These are phyloP conservation scores for Plotosus lineatus DNA, from an alignment of 2,113 vertebrate genomes.

Conservation along the genomic window DNA sequence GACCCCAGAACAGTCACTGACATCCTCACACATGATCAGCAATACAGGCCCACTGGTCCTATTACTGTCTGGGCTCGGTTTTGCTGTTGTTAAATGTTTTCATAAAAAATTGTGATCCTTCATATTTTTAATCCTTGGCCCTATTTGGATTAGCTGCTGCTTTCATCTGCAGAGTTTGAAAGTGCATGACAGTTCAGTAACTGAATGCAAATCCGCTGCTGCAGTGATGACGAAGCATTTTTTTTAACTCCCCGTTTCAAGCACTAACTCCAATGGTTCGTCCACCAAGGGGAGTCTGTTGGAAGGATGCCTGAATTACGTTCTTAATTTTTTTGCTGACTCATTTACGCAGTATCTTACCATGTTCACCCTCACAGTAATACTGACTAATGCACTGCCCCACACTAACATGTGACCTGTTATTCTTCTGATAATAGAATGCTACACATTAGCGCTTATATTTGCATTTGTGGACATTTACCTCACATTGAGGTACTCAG, in stretches of 20 bases:
- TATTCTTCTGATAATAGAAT: not conserved
- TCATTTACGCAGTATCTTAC: not conserved
- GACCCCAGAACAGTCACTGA: not conserved
- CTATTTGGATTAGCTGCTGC: not conserved
- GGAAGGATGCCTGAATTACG: not conserved
- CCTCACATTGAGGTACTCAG: not conserved
- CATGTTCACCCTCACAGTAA: conserved; percentile 3
- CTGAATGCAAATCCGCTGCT: conserved; percentile 29
- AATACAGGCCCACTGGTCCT: not conserved
- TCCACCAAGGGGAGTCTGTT: not conserved
- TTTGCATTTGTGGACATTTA: not conserved
- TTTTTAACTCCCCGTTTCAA: conserved; percentile 26
- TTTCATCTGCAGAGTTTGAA: not conserved
- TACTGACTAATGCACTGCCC: conserved; percentile 24
- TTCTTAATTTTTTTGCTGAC: not conserved
- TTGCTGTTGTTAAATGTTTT: not conserved
- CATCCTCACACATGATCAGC: not conserved
- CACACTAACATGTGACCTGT: not conserved
- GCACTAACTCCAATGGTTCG: not conserved
- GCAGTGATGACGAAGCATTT: conserved; percentile 45
- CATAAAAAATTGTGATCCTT: not conserved
- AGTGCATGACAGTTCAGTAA: conserved; percentile 7
- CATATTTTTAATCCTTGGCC: not conserved
- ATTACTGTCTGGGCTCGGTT: not conserved
- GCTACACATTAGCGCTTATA: not conserved